phyloP scores from a whole-genome alignment of 2,888 invertebrate species.

The Cephus spinipes region DNA sequence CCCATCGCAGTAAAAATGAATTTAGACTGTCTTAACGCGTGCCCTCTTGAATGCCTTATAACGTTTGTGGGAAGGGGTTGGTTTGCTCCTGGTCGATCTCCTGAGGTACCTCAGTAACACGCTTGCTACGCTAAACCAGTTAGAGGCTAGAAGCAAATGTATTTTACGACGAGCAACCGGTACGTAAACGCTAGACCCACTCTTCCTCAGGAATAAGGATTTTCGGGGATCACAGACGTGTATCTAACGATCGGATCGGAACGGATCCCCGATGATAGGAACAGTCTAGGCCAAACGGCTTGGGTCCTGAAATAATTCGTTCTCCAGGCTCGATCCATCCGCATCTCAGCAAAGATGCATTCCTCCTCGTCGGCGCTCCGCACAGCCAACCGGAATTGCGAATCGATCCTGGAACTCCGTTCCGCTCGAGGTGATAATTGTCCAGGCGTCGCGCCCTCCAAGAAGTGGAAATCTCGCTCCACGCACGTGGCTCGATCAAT shows the following conservation, averaged over 20 bases:
- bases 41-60: not conserved
- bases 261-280: too few species aligned
- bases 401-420: too few species aligned
- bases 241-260: too few species aligned
- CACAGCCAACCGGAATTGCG: not conserved
- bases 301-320: not conserved
- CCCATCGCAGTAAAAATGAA: too few species aligned
- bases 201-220: not conserved
- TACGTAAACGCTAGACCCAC: not conserved
- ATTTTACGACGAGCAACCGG: constrained; percentile 11
- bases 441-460: constrained; percentile 19
- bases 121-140: constrained; percentile 53
- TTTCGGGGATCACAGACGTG: not conserved
- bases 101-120: constrained; percentile 45
- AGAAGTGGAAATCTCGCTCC: constrained; percentile 54
- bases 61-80: constrained; percentile 34
- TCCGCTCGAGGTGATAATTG: too few species aligned
- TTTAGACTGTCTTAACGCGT: too few species aligned
- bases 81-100: constrained; percentile 36
- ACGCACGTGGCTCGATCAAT: constrained; percentile 54
- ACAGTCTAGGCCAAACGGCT: too few species aligned
- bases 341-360: not conserved
- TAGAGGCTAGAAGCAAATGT: constrained; percentile 42
- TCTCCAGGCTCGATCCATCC: not conserved
- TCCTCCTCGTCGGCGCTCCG: not conserved